Percentiles rank a stretch among this genome's conserved stretches.
phyloP scores from a whole-genome alignment of 2,888 invertebrate species.

The Margaritifera margaritifera region DNA sequence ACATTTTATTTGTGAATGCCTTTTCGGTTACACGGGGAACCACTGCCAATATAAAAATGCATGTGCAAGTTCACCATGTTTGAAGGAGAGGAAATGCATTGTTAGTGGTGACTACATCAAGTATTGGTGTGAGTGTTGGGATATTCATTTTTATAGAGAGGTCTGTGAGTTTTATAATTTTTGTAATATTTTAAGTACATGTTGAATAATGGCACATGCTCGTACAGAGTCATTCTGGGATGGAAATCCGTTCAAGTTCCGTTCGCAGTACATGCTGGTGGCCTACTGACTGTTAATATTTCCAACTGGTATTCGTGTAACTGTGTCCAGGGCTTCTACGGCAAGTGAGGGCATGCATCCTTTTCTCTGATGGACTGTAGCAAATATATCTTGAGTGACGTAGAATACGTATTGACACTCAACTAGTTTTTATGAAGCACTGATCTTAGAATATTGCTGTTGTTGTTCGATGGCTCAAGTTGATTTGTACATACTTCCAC shows the following conservation, averaged over 20 bases:
- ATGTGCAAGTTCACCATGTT: slow-evolving; percentile 47
- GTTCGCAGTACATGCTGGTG: slow-evolving; percentile 15
- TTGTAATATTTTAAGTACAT: slow-evolving; percentile 34
- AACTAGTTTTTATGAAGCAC: too few relatives aligned
- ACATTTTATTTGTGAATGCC: slow-evolving; percentile 53
- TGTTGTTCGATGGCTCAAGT: too few relatives aligned
- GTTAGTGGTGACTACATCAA: slow-evolving; percentile 74
- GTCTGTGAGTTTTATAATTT: slow-evolving; percentile 80
- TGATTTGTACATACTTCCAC: too few relatives aligned
- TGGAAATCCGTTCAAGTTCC: slow-evolving; percentile 16
- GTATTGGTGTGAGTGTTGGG: slow-evolving; percentile 89
- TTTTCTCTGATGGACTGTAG: too few relatives aligned
- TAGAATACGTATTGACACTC: too few relatives aligned
- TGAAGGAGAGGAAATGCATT: slow-evolving; percentile 46
- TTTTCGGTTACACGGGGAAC: slow-evolving; percentile 33
- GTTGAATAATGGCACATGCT: slow-evolving; percentile 40
- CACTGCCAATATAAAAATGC: slow-evolving; percentile 48
- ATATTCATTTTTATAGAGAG: slow-evolving; percentile 86
- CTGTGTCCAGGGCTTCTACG: slow-evolving; percentile 41
- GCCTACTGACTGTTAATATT: slow-evolving; percentile 18
- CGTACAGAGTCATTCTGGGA: slow-evolving; percentile 9
- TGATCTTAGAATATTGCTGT: too few relatives aligned
- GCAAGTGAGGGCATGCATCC: slow-evolving; percentile 26
- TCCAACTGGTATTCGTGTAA: slow-evolving; percentile 36
- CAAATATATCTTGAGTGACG: too few relatives aligned